These are phyloP conservation scores for Pyrgilauda ruficollis DNA, from an alignment of 2,113 vertebrate genomes.

Conservation along the genomic window DNA sequence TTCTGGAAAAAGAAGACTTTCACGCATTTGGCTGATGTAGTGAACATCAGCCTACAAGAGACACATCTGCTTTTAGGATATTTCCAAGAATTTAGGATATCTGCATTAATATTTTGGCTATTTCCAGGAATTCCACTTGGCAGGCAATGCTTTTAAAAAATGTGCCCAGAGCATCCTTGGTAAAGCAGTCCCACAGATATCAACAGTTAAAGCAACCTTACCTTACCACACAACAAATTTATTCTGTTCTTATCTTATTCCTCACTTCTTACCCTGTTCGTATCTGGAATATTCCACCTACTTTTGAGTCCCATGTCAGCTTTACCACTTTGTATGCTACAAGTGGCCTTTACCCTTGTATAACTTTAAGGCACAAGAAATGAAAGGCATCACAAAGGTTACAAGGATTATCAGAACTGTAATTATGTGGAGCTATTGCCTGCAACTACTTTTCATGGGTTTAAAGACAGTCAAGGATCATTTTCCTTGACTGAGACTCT, in stretches of 20 bases:
- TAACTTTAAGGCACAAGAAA: background rate
- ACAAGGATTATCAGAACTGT: background rate
- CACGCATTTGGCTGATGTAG: background rate
- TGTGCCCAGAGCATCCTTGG: background rate
- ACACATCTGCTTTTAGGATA: background rate
- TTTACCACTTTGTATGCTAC: background rate
- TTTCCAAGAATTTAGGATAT: background rate
- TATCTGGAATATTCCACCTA: background rate
- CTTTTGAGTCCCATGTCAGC: background rate
- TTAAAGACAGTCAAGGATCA: background rate
- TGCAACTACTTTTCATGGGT: background rate
- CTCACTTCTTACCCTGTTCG: background rate
- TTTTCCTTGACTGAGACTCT: background rate
- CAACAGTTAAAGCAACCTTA: background rate
- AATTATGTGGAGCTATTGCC: background rate
- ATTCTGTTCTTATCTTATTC: background rate
- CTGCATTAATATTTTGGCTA: background rate
- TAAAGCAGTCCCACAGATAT: background rate
- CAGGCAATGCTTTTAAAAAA: background rate
- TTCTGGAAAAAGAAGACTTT: background rate
- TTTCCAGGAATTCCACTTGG: background rate
- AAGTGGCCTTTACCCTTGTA: background rate
- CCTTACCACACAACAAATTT: background rate
- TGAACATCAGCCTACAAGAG: background rate
- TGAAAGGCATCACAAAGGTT: background rate